These are phyloP conservation scores for Salmo trutta DNA, from an alignment of 2,797 vertebrate species.

Conservation along the genomic window DNA sequence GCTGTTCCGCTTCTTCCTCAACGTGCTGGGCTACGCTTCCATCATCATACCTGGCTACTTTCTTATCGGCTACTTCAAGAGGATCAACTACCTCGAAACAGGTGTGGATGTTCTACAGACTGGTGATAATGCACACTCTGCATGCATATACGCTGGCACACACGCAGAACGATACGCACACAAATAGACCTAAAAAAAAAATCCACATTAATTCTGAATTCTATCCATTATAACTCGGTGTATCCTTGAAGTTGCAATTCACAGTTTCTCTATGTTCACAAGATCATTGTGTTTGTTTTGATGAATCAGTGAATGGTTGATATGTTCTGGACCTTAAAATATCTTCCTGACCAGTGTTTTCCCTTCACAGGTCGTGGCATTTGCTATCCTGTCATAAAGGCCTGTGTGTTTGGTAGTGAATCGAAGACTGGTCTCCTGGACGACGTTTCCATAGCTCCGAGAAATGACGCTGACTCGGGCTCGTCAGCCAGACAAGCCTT, in stretches of 20 bases:
- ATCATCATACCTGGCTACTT: constrained; percentile 93
- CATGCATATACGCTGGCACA: too few species aligned
- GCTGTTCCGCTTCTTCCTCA: constrained; percentile 90
- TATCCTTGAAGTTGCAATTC: background rate
- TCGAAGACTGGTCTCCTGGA: constrained; percentile 82
- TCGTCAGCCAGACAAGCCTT: constrained; percentile 81
- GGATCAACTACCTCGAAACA: constrained; percentile 91
- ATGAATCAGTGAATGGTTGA: background rate
- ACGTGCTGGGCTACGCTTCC: constrained; percentile 89
- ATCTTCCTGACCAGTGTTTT: background rate
- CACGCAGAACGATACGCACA: background rate
- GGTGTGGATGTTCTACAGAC: constrained; percentile 71
- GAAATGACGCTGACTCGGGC: constrained; percentile 80
- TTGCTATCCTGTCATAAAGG: constrained; percentile 88
- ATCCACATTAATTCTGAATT: too few species aligned
- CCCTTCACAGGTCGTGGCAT: constrained; percentile 81
- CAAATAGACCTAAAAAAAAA: background rate
- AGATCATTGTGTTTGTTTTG: background rate
- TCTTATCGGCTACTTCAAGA: constrained; percentile 91
- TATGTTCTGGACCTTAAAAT: background rate
- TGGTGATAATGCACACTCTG: background rate
- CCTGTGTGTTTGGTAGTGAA: constrained; percentile 92
- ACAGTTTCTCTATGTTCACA: background rate
- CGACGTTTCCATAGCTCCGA: constrained; percentile 70
- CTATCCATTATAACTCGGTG: background rate